Conservation (phyloP, 2,888 invertebrate species). For the Strigamia maritima region DNA sequence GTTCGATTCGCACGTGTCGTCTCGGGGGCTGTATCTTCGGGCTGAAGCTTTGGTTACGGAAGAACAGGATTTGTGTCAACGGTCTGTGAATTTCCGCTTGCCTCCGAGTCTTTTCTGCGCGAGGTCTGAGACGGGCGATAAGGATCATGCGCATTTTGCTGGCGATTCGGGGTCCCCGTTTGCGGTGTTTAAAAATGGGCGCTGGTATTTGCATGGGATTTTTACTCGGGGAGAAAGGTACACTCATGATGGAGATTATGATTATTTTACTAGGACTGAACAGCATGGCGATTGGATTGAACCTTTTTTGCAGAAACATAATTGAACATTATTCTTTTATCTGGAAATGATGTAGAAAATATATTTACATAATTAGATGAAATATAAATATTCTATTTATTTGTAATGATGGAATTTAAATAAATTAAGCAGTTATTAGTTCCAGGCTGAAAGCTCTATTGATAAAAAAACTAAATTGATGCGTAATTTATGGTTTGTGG, state of each 20-base stretch:
- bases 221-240: conserved; percentile 8
- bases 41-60: neutral
- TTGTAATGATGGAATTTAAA: too few species aligned
- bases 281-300: conserved; percentile 18
- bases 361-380: too few species aligned
- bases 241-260: neutral
- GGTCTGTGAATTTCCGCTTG: conserved; percentile 22
- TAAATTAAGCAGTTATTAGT: too few species aligned
- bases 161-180: conserved; percentile 31
- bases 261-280: conserved; percentile 21
- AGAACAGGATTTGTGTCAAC: neutral
- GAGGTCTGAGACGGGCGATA: neutral
- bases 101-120: conserved; percentile 29
- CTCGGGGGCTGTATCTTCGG: neutral
- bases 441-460: too few species aligned
- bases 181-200: neutral
- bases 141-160: neutral
- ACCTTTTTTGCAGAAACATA: neutral
- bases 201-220: conserved; percentile 33
- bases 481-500: too few species aligned
- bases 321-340: too few species aligned
- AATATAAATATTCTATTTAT: too few species aligned
- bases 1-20: neutral
- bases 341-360: too few species aligned
- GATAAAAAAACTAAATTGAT: too few species aligned